phyloP scores from a whole-genome alignment of 2,113 vertebrate genomes.

The Indri indri region DNA sequence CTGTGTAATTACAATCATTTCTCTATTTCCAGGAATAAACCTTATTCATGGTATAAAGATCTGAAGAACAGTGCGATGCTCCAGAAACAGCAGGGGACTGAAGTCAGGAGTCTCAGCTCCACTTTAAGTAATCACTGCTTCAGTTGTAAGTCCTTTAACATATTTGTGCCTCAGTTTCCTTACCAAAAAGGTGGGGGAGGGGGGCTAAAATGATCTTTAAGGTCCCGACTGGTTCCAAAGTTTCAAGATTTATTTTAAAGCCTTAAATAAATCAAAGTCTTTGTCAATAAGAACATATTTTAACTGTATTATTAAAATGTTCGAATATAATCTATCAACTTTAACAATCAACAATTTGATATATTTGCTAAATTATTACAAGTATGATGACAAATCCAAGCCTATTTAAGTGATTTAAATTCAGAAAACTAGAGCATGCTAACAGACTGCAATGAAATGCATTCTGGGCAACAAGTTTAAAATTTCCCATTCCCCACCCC shows the following conservation, averaged over 20 bases:
- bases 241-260: not conserved
- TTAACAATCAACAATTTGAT: slow-evolving; percentile 15
- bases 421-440: not conserved
- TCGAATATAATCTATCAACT: slow-evolving; percentile 12
- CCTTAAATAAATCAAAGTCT: not conserved
- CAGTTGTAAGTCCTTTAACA: not conserved
- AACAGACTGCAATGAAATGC: not conserved
- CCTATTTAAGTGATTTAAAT: not conserved
- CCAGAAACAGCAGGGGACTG: not conserved
- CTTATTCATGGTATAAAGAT: not conserved
- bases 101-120: not conserved
- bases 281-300: not conserved
- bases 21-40: not conserved
- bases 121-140: not conserved
- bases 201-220: not conserved
- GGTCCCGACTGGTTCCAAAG: not conserved
- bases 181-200: not conserved
- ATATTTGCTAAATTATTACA: not conserved
- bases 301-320: slow-evolving; percentile 31
- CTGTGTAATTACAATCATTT: not conserved
- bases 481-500: not conserved
- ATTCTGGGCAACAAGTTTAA: not conserved
- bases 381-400: not conserved
- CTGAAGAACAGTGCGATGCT: not conserved
- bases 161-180: not conserved